Percentiles rank a stretch among this genome's conserved stretches.
These are phyloP conservation scores for Protula sp. DNA, from an alignment of 2,888 invertebrate species.

Conservation along the genomic window DNA sequence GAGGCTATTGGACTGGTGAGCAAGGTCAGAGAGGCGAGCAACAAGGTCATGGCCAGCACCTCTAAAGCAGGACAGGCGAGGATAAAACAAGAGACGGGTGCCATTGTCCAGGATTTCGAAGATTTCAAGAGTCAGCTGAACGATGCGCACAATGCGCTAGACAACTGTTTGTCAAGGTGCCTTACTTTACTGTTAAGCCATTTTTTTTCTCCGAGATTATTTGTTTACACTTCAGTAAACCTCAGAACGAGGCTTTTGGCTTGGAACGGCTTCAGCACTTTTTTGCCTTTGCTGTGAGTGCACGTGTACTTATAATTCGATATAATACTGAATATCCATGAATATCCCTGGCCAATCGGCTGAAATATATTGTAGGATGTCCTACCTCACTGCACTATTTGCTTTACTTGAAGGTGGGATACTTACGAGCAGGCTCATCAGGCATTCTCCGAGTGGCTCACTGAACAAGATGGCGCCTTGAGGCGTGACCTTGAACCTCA, in stretches of 20 bases:
- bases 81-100: slow-evolving; percentile 40
- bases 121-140: slow-evolving; percentile 27
- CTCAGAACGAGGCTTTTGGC: too few species aligned
- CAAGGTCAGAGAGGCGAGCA: slow-evolving; percentile 38
- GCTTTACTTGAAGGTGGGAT: slow-evolving; percentile 63
- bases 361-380: too few species aligned
- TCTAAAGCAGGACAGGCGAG: slow-evolving; percentile 43
- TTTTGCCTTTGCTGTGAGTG: too few species aligned
- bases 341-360: too few species aligned
- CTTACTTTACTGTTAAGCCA: too few species aligned
- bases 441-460: slow-evolving; percentile 74
- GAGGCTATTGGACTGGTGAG: slow-evolving; percentile 39
- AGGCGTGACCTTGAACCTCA: slow-evolving; percentile 75
- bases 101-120: slow-evolving; percentile 41
- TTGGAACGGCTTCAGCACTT: too few species aligned
- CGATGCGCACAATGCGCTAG: not conserved
- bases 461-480: slow-evolving; percentile 76
- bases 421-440: slow-evolving; percentile 84
- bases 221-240: too few species aligned
- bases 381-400: too few species aligned
- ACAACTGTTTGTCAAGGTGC: not conserved
- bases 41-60: slow-evolving; percentile 38
- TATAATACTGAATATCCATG: too few species aligned
- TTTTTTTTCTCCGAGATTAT: too few species aligned
- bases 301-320: too few species aligned